phyloP scores from a whole-genome alignment of 1,140 invertebrate genomes.

The Dysdera silvatica region DNA sequence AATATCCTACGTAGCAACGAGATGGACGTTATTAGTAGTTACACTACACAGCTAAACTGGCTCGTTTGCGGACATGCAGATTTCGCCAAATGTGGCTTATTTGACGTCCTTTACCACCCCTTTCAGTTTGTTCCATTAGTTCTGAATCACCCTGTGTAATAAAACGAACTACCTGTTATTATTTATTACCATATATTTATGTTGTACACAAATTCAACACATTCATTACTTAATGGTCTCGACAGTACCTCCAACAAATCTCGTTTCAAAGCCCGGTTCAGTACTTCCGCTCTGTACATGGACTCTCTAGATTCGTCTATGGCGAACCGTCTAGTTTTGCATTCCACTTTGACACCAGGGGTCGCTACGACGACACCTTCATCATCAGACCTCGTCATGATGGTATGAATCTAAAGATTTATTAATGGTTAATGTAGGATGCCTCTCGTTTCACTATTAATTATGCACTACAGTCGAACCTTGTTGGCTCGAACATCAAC shows the following conservation, averaged over 20 bases:
- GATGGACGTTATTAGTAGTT: no score
- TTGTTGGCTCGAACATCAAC: not conserved
- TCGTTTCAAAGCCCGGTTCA: slow-evolving; percentile 77
- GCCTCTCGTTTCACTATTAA: not conserved
- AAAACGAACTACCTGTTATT: not conserved
- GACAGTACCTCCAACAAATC: slow-evolving; percentile 58
- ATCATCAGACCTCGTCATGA: slow-evolving; percentile 48
- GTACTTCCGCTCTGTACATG: slow-evolving; percentile 76
- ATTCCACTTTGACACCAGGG: slow-evolving; percentile 77
- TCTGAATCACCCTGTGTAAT: not conserved
- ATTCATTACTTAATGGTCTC: not conserved
- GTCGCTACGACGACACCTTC: slow-evolving; percentile 73
- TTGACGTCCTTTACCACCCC: not conserved
- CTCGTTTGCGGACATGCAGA: not conserved
- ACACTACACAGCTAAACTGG: not conserved
- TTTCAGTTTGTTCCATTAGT: not conserved
- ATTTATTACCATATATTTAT: not conserved
- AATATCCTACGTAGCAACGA: no score
- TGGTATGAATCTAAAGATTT: slow-evolving; percentile 45
- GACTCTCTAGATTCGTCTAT: slow-evolving; percentile 58
- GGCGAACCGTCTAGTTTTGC: slow-evolving; percentile 63
- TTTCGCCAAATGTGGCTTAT: not conserved
- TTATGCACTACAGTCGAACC: not conserved
- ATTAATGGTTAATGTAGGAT: not conserved
- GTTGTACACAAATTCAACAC: not conserved